phyloP scores from a whole-genome alignment of 2,113 vertebrate genomes.

The Hyperopisus bebe region DNA sequence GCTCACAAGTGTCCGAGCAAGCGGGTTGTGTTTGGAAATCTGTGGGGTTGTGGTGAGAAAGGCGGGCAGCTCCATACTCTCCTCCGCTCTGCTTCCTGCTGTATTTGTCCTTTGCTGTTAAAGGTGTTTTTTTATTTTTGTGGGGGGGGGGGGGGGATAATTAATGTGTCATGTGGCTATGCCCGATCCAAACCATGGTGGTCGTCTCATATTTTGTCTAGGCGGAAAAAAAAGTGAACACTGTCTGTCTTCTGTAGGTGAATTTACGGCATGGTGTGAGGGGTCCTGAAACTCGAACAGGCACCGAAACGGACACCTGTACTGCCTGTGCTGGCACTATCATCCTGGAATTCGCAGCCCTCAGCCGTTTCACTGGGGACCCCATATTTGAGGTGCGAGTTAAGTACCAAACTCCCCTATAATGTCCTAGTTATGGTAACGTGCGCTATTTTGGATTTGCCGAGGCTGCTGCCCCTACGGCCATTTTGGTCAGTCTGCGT shows the following conservation, averaged over 20 bases:
- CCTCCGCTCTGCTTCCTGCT: not conserved
- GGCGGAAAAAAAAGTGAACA: not conserved
- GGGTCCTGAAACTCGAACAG: slow-evolving; percentile 87
- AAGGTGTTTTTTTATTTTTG: not conserved
- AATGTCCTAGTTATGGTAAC: not conserved
- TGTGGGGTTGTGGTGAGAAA: not conserved
- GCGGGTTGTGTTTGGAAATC: not conserved
- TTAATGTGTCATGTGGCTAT: not conserved
- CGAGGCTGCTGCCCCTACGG: not conserved
- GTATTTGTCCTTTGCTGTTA: not conserved
- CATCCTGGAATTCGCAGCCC: slow-evolving; percentile 94
- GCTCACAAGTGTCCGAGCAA: not conserved
- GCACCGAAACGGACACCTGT: slow-evolving; percentile 94
- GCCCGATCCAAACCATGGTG: not conserved
- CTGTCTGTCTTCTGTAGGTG: slow-evolving; percentile 58
- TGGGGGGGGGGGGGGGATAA: not conserved
- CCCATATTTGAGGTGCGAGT: slow-evolving; percentile 84
- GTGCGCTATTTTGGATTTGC: not conserved
- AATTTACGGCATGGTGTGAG: slow-evolving; percentile 88
- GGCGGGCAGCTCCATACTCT: not conserved
- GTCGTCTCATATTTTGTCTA: not conserved
- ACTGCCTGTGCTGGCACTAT: slow-evolving; percentile 96
- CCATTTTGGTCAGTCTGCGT: not conserved
- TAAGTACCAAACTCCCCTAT: not conserved
- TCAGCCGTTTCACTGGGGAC: slow-evolving; percentile 93